A percentile compares a stretch with the other conserved stretches of the same genome.
These are phyloP conservation scores for Tauraco erythrolophus DNA, from an alignment of 2,113 vertebrate species.

Conservation along the genomic window DNA sequence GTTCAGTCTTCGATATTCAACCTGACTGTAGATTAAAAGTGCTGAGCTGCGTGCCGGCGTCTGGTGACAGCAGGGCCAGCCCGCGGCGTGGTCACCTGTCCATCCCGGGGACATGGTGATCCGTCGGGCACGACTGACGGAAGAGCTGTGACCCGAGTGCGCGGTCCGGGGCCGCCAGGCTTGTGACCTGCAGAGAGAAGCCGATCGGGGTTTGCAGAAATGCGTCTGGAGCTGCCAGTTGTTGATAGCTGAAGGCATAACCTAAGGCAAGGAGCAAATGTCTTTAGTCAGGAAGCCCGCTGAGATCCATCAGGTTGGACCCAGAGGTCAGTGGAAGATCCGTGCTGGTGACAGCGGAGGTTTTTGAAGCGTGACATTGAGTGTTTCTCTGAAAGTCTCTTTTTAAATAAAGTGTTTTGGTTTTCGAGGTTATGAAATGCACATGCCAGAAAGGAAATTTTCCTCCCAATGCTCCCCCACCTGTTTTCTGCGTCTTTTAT, in stretches of 20 bases:
- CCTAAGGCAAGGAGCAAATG: neutral
- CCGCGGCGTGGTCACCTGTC: accelerated
- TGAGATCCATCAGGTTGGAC: neutral
- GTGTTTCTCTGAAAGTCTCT: neutral
- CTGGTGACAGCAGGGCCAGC: neutral
- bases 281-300: neutral
- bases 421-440: neutral
- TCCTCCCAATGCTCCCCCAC: neutral
- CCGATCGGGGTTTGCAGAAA: accelerated
- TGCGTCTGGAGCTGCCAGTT: neutral
- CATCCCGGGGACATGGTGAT: accelerated
- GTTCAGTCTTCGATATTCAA: neutral
- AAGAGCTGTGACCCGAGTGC: accelerated
- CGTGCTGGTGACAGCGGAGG: neutral
- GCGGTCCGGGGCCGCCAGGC: accelerated
- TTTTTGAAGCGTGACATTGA: neutral
- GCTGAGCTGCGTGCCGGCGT: neutral
- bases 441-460: neutral
- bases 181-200: neutral
- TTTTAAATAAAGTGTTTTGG: neutral
- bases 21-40: neutral
- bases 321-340: neutral
- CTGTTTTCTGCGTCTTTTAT: neutral
- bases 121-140: accelerated
- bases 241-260: neutral